phyloP scores from a whole-genome alignment of 2,888 invertebrate genomes.

The Stenichneumon culpator region DNA sequence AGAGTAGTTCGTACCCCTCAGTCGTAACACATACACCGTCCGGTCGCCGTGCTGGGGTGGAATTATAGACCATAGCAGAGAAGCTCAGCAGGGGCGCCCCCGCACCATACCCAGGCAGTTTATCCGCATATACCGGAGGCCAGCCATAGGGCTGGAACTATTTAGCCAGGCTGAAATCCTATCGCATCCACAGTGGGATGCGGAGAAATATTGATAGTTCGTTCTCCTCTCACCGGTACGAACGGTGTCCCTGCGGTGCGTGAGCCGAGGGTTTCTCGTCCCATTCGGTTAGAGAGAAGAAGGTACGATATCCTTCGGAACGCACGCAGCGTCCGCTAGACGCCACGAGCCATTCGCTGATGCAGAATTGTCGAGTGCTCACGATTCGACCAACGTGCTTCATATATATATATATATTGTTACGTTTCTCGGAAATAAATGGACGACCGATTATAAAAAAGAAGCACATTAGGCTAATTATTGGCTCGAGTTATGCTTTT shows the following conservation, averaged over 20 bases:
- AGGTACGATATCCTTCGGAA: constrained; percentile 7
- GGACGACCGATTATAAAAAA: too few relatives aligned
- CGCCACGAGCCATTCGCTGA: constrained; percentile 36
- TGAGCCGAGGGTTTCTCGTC: constrained; percentile 21
- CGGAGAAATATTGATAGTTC: constrained; percentile 61
- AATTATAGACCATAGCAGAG: constrained; percentile 6
- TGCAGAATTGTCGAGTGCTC: constrained; percentile 17
- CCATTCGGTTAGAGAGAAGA: constrained; percentile 24
- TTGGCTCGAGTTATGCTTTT: too few relatives aligned
- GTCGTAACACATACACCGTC: constrained; percentile 9
- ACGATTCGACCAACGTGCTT: background rate
- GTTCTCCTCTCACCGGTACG: constrained; percentile 16
- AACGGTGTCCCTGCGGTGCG: constrained; percentile 50
- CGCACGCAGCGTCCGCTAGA: constrained; percentile 25
- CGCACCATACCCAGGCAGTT: constrained; percentile 31
- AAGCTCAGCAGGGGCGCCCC: constrained; percentile 54
- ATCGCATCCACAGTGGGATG: constrained; percentile 16
- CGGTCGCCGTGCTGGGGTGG: too few relatives aligned
- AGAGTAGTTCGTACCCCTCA: constrained; percentile 43
- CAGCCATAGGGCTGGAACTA: constrained; percentile 36
- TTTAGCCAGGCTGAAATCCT: constrained; percentile 41
- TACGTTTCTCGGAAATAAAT: too few relatives aligned
- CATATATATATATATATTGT: constrained; percentile 13
- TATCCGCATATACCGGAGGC: constrained; percentile 15
- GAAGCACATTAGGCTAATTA: too few relatives aligned